Base-by-base conservation (phyloP, 2,888 invertebrate genomes). In the Coenonympha arcania region DNA sequence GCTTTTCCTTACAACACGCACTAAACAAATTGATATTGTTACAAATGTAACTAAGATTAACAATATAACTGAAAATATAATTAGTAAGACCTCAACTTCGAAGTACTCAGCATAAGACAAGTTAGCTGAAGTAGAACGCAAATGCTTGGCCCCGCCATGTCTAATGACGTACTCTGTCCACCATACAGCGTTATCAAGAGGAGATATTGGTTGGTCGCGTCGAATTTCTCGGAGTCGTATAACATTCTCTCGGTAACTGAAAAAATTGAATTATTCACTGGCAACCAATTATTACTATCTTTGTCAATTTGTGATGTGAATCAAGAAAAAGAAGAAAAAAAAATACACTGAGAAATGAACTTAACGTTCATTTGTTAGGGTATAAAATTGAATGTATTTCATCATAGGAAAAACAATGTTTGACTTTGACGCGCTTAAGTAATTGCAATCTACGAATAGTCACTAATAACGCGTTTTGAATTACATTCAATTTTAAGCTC, bases 131-230 rank as follows among this genome's bases (percentile, higher is more conserved):
- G 72, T 62, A 0, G 65, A 36, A 1, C 63, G 59, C 2, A 71
- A 56, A 47, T 73, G 70, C 15, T 52, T 42, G 0, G 64, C 68
- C 0, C 68, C 67, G 3, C 61, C 60, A 46, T 70, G 66, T 2
- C 70, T 57, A 2, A 71, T 44, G 11, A 71, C 64, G 44, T 73
- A 59, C 39, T 72, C 71, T 3, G 62, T 65, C 71, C 69, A 72
- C 72, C 71, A 71, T 3, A 72, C 64, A 0, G 69, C 66, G 1
- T 62, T 58, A 6, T 73, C 64, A 6, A 71, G 19, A 0, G 71
- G 59, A 0, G 22, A 50, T 13, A 57, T 55, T 0, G 62, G 63
- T 42, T 65, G 59, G 13, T 71, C 69, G 0, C 18, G 31, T 60
- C 66, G 60, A 5, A 66, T 4, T 0, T 41, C 18, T 0, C 61